Evolutionary conservation across 1,140 invertebrate genomes (phyloP).

Genomic region (Psilanteris sp.): DNA sequence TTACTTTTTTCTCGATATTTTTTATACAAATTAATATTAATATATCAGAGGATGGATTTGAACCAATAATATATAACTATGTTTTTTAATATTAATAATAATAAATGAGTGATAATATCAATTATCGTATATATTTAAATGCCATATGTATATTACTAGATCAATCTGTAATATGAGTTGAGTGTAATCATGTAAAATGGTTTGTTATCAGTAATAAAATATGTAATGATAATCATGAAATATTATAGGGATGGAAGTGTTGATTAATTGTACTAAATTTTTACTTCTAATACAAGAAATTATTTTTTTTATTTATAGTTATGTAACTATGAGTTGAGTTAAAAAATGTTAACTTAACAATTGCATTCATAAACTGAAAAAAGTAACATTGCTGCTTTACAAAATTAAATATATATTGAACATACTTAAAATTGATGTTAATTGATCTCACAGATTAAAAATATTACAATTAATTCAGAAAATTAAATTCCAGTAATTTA

Average conservation of each 20-base stretch:
- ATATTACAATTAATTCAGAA: neutral
- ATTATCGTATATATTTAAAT: too few species aligned
- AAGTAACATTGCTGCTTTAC: neutral
- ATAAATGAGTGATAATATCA: too few species aligned
- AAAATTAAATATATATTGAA: slow-evolving; percentile 1
- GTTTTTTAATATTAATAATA: too few species aligned
- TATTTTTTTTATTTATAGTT: too few species aligned
- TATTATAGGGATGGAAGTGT: neutral
- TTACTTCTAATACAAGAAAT: neutral
- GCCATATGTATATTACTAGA: too few species aligned
- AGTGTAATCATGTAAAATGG: slow-evolving; percentile 1
- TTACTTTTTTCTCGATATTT: too few species aligned
- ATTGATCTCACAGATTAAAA: slow-evolving; percentile 9
- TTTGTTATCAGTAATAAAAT: neutral
- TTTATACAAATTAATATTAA: too few species aligned
- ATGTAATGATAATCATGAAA: slow-evolving; percentile 1
- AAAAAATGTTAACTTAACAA: too few species aligned
- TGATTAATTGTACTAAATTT: neutral
- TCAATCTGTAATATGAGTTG: slow-evolving; percentile 2
- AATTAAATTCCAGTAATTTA: slow-evolving; percentile 8
- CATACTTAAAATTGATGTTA: slow-evolving; percentile 1
- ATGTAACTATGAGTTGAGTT: too few species aligned
- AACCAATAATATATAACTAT: too few species aligned
- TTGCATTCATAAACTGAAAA: too few species aligned
- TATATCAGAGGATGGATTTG: too few species aligned